Conservation (phyloP, 2,888 invertebrate species). For the Reticulitermes lucifugus region DNA sequence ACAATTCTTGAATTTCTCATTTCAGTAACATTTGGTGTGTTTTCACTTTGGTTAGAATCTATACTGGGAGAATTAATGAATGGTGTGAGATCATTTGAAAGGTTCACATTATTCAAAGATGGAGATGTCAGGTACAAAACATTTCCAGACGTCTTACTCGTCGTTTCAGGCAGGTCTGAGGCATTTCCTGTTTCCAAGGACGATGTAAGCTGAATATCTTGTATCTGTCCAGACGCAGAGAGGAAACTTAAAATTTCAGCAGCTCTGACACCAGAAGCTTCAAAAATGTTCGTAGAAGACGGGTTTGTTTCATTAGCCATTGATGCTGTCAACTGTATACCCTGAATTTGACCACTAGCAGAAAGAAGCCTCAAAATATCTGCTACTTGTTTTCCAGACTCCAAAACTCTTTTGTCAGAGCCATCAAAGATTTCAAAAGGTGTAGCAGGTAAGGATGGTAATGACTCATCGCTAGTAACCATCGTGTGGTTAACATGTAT, state of each 20-base stretch:
- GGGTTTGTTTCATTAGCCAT: background rate
- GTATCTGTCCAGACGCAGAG: constrained; percentile 30
- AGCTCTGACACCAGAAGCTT: constrained; percentile 34
- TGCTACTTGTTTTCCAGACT: constrained; percentile 24
- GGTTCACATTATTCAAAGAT: constrained; percentile 2
- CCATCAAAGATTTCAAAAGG: constrained; percentile 9
- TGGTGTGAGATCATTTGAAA: background rate
- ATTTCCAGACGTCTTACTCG: background rate
- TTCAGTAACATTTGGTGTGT: background rate
- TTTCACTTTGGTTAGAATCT: constrained; percentile 17
- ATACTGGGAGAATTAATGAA: background rate
- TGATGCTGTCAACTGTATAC: constrained; percentile 33
- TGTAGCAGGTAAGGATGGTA: background rate
- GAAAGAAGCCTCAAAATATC: constrained; percentile 31
- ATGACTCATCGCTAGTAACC: background rate
- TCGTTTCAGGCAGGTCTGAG: background rate
- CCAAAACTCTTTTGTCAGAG: background rate
- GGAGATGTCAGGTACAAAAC: constrained; percentile 22
- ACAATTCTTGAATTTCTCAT: constrained; percentile 15
- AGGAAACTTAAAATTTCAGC: constrained; percentile 31
- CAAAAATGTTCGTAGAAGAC: constrained; percentile 18
- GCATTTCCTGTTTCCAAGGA: background rate
- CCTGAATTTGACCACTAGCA: constrained; percentile 37
- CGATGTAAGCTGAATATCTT: constrained; percentile 18
- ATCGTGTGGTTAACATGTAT: background rate